A percentile compares a stretch with the other conserved stretches of the same genome.
phyloP scores from a whole-genome alignment of 2,113 vertebrate genomes.

The Upupa epops region DNA sequence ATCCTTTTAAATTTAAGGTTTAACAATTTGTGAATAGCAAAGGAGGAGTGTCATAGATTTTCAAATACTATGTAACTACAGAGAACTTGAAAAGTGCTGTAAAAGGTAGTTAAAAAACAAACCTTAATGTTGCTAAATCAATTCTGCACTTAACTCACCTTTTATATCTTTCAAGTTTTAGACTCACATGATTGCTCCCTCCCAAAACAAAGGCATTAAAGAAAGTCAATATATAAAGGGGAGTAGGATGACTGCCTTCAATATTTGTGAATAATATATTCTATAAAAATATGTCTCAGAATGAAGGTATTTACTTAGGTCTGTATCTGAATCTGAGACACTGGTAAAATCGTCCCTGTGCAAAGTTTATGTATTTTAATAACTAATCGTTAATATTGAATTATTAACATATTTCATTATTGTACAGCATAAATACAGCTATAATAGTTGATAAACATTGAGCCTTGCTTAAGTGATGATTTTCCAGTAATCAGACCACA shows the following conservation, averaged over 20 bases:
- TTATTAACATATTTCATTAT: not conserved
- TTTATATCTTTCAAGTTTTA: not conserved
- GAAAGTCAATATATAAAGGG: not conserved
- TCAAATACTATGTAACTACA: not conserved
- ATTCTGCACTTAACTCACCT: not conserved
- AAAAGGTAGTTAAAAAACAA: not conserved
- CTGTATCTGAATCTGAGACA: not conserved
- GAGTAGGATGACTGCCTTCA: not conserved
- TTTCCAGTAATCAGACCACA: not conserved
- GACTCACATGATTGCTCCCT: not conserved
- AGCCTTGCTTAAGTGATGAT: not conserved
- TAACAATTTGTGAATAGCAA: not conserved
- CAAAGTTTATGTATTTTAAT: conserved; percentile 10
- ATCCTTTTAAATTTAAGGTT: not conserved
- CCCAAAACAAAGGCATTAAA: not conserved
- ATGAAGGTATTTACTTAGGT: not conserved
- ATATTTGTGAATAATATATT: not conserved
- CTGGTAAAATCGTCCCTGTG: not conserved
- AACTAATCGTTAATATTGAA: conserved; percentile 27
- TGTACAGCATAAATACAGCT: not conserved
- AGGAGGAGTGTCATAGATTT: not conserved
- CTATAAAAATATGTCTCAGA: not conserved
- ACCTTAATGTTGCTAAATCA: not conserved
- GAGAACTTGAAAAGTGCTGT: not conserved
- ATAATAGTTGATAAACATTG: not conserved